Evolutionary conservation across 2,888 invertebrate genomes (phyloP).

Genomic region (Rhagium mordax): DNA sequence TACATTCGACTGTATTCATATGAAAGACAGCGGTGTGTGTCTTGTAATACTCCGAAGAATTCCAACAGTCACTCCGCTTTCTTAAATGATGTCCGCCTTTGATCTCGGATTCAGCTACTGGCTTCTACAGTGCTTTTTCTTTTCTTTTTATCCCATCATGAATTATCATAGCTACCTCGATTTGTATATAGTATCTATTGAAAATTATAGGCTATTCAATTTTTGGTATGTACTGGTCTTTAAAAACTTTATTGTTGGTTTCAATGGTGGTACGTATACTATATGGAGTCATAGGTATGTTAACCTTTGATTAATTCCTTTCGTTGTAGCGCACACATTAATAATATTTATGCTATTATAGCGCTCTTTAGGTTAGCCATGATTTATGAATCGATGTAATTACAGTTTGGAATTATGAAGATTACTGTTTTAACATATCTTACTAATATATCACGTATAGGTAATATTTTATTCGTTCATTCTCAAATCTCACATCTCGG

Average conservation of each 20-base stretch:
- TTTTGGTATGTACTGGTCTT: conserved; percentile 19
- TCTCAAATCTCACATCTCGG: too few species aligned
- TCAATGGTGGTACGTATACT: background rate
- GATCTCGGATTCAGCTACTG: conserved; percentile 56
- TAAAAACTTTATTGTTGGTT: conserved; percentile 2
- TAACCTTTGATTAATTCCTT: conserved; percentile 2
- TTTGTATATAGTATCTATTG: conserved; percentile 52
- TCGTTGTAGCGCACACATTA: background rate
- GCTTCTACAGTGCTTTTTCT: conserved; percentile 48
- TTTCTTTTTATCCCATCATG: conserved; percentile 49
- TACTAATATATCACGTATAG: background rate
- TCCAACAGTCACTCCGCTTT: conserved; percentile 53
- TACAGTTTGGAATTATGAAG: background rate
- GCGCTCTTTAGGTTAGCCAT: background rate
- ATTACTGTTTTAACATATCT: background rate
- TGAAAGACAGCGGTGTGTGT: conserved; percentile 53
- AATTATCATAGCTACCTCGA: conserved; percentile 48
- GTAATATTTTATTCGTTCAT: too few species aligned
- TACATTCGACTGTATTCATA: conserved; percentile 46
- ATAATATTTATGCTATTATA: background rate
- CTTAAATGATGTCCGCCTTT: conserved; percentile 56
- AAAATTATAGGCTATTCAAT: conserved; percentile 59
- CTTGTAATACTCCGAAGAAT: conserved; percentile 50
- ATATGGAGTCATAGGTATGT: background rate
- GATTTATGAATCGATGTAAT: background rate